Conservation (phyloP, 1,140 invertebrate species). For the Bombus vancouverensis region DNA sequence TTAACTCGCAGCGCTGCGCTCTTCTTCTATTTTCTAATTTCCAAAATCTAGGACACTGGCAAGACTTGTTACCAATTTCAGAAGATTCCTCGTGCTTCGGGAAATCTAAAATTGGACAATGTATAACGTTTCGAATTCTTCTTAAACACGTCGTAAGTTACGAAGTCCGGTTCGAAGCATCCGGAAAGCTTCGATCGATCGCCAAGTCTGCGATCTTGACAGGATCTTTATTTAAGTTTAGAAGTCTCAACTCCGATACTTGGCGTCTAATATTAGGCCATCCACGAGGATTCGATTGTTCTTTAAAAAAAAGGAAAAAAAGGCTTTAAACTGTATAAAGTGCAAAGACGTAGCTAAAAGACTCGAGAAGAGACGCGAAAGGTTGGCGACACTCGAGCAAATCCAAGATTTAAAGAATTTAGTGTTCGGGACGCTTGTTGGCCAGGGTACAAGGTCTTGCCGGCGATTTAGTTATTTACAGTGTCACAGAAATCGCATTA, state of each 20-base stretch:
- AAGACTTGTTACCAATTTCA: background rate
- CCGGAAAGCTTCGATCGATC: background rate
- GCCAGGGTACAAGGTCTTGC: background rate
- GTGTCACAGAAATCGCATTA: conserved; percentile 34
- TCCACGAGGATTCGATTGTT: too few relatives aligned
- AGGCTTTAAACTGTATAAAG: too few relatives aligned
- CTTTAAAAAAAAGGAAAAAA: too few relatives aligned
- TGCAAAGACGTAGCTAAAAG: too few relatives aligned
- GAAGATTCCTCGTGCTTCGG: background rate
- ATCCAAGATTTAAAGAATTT: background rate
- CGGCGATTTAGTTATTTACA: conserved; percentile 15
- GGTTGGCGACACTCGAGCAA: background rate
- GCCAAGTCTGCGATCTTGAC: background rate
- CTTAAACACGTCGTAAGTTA: background rate
- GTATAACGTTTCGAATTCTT: background rate
- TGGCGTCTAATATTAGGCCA: too few relatives aligned
- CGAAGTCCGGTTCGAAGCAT: too few relatives aligned
- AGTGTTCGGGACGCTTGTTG: too few relatives aligned
- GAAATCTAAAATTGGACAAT: background rate
- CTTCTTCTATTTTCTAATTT: background rate
- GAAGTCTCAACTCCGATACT: too few relatives aligned
- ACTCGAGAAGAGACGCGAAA: too few relatives aligned
- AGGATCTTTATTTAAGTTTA: too few relatives aligned
- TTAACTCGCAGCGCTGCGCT: background rate
- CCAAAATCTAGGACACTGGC: background rate